Evolutionary conservation across 2,797 vertebrate genomes (phyloP).

Genomic region (Leucoraja ocellata): DNA sequence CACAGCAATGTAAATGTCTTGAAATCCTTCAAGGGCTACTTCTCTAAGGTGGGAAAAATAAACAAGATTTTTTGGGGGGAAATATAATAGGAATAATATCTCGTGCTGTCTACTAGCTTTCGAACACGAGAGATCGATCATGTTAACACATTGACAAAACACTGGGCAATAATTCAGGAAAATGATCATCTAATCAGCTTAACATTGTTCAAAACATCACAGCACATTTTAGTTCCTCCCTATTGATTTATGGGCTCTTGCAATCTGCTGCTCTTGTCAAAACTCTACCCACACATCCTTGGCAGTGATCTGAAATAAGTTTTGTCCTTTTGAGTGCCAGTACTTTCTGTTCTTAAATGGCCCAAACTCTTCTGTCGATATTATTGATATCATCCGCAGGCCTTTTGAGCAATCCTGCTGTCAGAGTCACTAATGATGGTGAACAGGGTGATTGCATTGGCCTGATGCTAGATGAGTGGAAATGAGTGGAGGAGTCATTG

Average conservation of each 20-base stretch:
- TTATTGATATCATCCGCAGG: conserved; percentile 80
- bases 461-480: conserved; percentile 58
- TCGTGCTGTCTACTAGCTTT: neutral
- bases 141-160: neutral
- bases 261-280: conserved; percentile 51
- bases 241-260: conserved; percentile 58
- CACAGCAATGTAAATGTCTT: neutral
- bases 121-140: neutral
- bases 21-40: neutral
- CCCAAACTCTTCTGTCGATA: conserved; percentile 71
- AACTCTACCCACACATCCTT: conserved; percentile 49
- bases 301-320: conserved; percentile 50
- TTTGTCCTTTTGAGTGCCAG: conserved; percentile 53
- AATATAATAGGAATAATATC: neutral
- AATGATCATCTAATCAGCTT: conserved; percentile 45
- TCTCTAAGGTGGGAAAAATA: neutral
- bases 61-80: neutral
- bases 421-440: conserved; percentile 63
- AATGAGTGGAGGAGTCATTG: conserved; percentile 67
- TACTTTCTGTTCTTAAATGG: conserved; percentile 62
- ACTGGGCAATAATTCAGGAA: neutral
- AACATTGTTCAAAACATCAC: conserved; percentile 48
- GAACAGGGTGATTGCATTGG: conserved; percentile 64
- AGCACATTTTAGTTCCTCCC: conserved; percentile 50
- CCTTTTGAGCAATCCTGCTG: conserved; percentile 73